These are phyloP conservation scores for Apostichopus japonicus DNA, from an alignment of 35 echinoderm and acorn worm genomes.

Conservation along the genomic window DNA sequence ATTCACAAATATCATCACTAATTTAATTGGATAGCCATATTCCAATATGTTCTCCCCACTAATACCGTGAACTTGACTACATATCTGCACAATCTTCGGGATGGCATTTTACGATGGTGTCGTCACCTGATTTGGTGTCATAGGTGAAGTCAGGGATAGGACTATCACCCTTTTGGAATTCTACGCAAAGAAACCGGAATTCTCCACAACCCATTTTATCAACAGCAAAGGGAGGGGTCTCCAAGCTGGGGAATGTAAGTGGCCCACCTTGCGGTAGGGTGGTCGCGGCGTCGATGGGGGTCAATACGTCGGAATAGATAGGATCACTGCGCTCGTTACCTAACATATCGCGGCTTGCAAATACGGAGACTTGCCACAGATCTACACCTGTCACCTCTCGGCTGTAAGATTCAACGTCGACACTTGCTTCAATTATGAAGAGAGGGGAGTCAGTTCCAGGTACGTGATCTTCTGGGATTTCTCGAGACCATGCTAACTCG, in stretches of 20 bases:
- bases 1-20: not conserved
- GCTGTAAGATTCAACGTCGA: constrained; percentile 40
- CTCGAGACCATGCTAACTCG: constrained; percentile 50
- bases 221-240: constrained; percentile 53
- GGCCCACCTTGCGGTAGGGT: constrained; percentile 41
- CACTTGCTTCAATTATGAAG: constrained; percentile 14
- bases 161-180: not conserved
- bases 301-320: constrained; percentile 40
- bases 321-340: constrained; percentile 26
- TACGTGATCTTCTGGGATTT: constrained; percentile 40
- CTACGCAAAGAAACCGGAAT: constrained; percentile 33
- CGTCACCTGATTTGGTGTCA: constrained; percentile 27
- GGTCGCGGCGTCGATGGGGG: constrained; percentile 34
- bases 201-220: constrained; percentile 57
- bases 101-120: constrained; percentile 39
- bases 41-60: no score
- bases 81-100: constrained; percentile 44
- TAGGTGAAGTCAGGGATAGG: constrained; percentile 42
- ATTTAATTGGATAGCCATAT: not conserved
- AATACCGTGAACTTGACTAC: not conserved
- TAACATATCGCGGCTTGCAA: constrained; percentile 32
- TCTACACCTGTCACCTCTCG: constrained; percentile 24
- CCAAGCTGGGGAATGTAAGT: constrained; percentile 11
- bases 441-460: constrained; percentile 26
- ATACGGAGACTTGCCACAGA: constrained; percentile 52